phyloP scores from a whole-genome alignment of 2,888 invertebrate genomes.

The Archips xylosteana region DNA sequence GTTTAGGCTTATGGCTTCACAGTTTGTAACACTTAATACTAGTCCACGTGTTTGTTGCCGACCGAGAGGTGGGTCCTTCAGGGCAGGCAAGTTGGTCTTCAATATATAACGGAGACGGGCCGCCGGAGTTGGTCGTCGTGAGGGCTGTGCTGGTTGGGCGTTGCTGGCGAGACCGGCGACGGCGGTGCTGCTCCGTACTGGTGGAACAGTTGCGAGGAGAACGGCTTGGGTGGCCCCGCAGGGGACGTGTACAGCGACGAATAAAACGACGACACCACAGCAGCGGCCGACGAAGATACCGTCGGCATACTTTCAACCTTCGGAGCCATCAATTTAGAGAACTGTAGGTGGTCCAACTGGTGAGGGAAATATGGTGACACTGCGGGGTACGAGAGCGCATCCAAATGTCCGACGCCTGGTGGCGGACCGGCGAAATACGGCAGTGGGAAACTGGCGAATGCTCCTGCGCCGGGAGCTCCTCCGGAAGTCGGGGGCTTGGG shows the following conservation, averaged over 20 bases:
- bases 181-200: conserved; percentile 82
- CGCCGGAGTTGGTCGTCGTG: conserved; percentile 87
- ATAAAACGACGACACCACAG: conserved; percentile 89
- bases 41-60: conserved; percentile 56
- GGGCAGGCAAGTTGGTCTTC: conserved; percentile 81
- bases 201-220: conserved; percentile 81
- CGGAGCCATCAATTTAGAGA: conserved; percentile 86
- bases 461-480: conserved; percentile 78
- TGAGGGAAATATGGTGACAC: conserved; percentile 92
- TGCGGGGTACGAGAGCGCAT: conserved; percentile 87
- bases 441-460: conserved; percentile 87
- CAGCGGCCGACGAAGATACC: conserved; percentile 81
- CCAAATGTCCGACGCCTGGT: conserved; percentile 84
- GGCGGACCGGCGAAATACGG: conserved; percentile 88
- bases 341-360: conserved; percentile 88
- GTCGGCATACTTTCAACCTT: conserved; percentile 76
- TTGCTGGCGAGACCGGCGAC: conserved; percentile 78
- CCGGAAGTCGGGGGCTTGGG: conserved; percentile 89
- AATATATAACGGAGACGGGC: conserved; percentile 90
- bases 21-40: conserved; percentile 64
- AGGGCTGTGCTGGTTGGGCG: conserved; percentile 78
- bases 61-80: conserved; percentile 62
- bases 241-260: conserved; percentile 88
- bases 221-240: conserved; percentile 81
- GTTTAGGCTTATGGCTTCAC: conserved; percentile 62